Evolutionary conservation across 2,113 vertebrate genomes (phyloP).

Genomic region (Petrocephalus zakoni): DNA sequence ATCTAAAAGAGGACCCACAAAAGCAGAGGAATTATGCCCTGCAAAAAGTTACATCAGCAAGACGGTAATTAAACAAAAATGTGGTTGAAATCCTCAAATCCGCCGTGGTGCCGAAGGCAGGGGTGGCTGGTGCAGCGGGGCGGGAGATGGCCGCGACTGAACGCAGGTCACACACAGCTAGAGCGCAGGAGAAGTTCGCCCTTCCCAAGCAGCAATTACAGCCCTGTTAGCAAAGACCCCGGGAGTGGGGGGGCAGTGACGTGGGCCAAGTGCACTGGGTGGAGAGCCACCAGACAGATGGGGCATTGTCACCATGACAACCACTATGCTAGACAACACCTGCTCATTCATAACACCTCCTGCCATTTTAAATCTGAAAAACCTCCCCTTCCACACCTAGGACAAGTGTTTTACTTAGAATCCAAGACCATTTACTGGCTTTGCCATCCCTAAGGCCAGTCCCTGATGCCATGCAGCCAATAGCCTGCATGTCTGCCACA

Average conservation of each 20-base stretch:
- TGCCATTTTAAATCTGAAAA: neutral
- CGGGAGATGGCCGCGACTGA: slow-evolving; percentile 59
- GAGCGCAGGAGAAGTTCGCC: slow-evolving; percentile 46
- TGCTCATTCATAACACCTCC: neutral
- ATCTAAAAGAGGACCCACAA: slow-evolving; percentile 42
- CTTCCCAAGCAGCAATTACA: slow-evolving; percentile 64
- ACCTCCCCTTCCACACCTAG: neutral
- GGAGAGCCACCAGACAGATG: neutral
- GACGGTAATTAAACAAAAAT: slow-evolving; percentile 53
- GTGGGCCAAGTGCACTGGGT: neutral
- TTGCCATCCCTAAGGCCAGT: neutral
- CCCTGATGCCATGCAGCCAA: neutral
- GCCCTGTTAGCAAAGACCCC: slow-evolving; percentile 47
- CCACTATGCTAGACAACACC: neutral
- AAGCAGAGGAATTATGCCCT: slow-evolving; percentile 43
- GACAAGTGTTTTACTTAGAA: neutral
- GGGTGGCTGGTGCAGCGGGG: slow-evolving; percentile 57
- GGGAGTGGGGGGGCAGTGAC: slow-evolving; percentile 18
- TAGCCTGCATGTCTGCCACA: neutral
- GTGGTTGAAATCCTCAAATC: slow-evolving; percentile 47
- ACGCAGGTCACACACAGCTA: slow-evolving; percentile 51
- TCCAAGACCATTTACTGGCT: neutral
- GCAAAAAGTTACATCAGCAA: slow-evolving; percentile 31
- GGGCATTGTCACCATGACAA: neutral
- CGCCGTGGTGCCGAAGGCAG: slow-evolving; percentile 41